These are phyloP conservation scores for Thaumatotibia leucotreta DNA, from an alignment of 1,140 invertebrate genomes.

Conservation along the genomic window DNA sequence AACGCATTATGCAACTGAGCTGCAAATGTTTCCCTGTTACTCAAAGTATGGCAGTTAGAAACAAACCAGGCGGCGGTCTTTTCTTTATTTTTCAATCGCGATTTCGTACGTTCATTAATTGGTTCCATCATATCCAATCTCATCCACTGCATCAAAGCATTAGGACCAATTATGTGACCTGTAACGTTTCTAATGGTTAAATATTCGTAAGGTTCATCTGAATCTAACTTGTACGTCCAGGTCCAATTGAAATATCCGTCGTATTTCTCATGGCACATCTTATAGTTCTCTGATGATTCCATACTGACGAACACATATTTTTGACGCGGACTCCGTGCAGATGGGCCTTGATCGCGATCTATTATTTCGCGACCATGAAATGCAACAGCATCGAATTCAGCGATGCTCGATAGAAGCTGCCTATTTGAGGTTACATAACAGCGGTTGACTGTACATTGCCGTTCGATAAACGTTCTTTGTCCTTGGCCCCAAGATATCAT, in stretches of 20 bases:
- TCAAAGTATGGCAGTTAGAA: conserved; percentile 77
- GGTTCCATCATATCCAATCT: neutral
- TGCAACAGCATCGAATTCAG: neutral
- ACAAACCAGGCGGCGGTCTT: conserved; percentile 77
- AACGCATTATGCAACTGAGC: neutral
- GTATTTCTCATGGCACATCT: neutral
- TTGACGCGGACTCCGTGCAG: neutral
- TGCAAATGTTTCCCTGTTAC: conserved; percentile 76
- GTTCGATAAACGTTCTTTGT: neutral
- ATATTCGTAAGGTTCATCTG: conserved; percentile 55
- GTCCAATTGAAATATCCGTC: conserved; percentile 14
- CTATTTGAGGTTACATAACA: neutral
- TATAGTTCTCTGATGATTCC: neutral
- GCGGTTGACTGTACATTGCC: neutral
- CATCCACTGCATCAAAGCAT: conserved; percentile 17
- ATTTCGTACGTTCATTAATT: neutral
- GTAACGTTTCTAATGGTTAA: conserved; percentile 37
- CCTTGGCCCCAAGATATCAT: neutral
- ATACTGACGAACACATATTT: neutral
- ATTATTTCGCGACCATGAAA: neutral
- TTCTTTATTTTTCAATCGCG: conserved; percentile 31
- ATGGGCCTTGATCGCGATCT: neutral
- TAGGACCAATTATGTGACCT: conserved; percentile 22
- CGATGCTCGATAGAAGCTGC: neutral
- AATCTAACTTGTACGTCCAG: conserved; percentile 22